Base-by-base conservation (phyloP, 2,113 vertebrate genomes). In the Oreamnos americanus region DNA sequence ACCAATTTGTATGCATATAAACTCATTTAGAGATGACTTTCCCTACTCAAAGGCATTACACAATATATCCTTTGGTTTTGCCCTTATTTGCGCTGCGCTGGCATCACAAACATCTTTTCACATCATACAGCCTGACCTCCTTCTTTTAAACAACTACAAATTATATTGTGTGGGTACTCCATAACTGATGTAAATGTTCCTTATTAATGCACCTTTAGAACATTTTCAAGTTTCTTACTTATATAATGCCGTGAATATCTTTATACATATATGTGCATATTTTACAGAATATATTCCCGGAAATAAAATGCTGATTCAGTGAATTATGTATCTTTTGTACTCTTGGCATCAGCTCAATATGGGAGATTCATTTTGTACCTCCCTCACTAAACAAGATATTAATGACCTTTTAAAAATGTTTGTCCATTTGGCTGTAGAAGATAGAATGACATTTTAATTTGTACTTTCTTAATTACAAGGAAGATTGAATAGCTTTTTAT, bases 71-170 rank as follows among this genome's bases (percentile, higher is more conserved):
- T 90, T 36, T n/a, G 36, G 26, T 25, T 53, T 96, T 53, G 39
- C 6, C 26, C 21, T 84, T 85, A 43, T 67, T 86, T 83, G 23
- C 64, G 39, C 60, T 36, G 74, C 74, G 15, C 17, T 84, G 30
- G 76, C 4, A 93, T 81, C 82, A 19, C 10, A 58, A 92, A 49
- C 84, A 60, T 76, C 81, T 94, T 96, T 92, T 84, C 89, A 57
- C 28, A 57, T 93, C 89, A 19, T n/a, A 64, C 25, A 97, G 21
- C 49, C 95, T 94, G 88, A 94, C 92, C 76, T 55, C 78, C 84
- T 76, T 91, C 45, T 91, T 96, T 67, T 25, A 96, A 97, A 94
- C 39, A 74, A 19, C 76, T 74, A 30, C 39, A 96, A 62, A 81
- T 71, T 67, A 88, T 5, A 91, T 6, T 78, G 45, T 79, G 62